Base-by-base conservation (phyloP, 1,140 invertebrate genomes). In the Diachasmimorpha longicaudata region DNA sequence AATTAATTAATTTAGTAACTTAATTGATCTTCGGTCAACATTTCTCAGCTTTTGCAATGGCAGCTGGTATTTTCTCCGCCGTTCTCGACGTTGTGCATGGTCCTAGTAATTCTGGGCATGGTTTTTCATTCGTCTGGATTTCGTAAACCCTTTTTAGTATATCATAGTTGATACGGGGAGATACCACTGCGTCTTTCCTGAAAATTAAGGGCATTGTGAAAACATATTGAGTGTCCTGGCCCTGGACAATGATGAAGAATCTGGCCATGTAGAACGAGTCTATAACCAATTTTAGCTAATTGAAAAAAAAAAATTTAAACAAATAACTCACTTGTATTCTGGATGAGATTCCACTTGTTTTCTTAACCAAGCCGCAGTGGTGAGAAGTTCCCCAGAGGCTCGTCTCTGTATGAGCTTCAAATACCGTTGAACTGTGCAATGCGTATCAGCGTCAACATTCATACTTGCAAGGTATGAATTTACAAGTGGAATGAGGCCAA, bases 391-490 rank as follows among this genome's bases (percentile, higher is more conserved):
- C 78, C 97, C 97, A 78, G 95, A 94, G 9, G 98, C 97, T 81
- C 97, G 91, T 78, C 93, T 91, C 84, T 96, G 93, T 85, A 99
- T 99, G 52, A 99, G 92, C 84, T 95, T 96, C 68, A 99, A 91
- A 90, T 99, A 99, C 88, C 99, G 96, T 87, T 96, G 94, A 80
- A 99, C 96, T 4, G 97, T 98, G 89, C 98, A 99, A 84, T 97
- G 95, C 25, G 96, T 98, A 86, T 98, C 97, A 6, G 97, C 96
- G 90, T 99, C 98, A 58, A 98, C 94, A 86, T 99, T 97, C 93
- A 99, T 96, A 66, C 93, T 94, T 72, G 93, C 93, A 77, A 99
- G 90, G 88, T 99, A 99, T 79, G 95, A 96, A 82, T 97, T 94
- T 44, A 99, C 97, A 69, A 99, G 88, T 9, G 97, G 95, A 72